Base-by-base conservation (phyloP, 2,888 invertebrate genomes). In the Rhamphomyia laevipes region DNA sequence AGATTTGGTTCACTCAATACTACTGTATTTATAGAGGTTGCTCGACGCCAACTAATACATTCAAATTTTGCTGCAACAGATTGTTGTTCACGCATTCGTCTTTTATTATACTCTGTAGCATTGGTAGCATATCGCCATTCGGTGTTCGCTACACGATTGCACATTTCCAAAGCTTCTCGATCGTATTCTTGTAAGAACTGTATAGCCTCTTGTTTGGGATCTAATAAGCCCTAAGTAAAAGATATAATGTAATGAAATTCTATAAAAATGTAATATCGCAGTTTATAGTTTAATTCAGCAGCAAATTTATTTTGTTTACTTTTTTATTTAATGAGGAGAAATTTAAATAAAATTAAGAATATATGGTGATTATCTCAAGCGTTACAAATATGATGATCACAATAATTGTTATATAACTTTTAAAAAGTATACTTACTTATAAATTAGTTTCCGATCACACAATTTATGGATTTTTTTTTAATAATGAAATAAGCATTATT, bases 91-190 rank as follows among this genome's bases (percentile, higher is more conserved):
- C 78, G 64, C 84, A 86, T 85, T 46, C 78, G 72, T 2, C 82
- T 73, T 4, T 80, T 77, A 66, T 84, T 86, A 53, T 68, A 67
- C 46, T 85, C 84, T 0, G 85, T 85, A 55, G 84, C 80, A 64
- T 86, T 86, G 7, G 85, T 86, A 9, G 82, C 81, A 61, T 82
- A 86, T 49, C 77, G 76, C 86, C 86, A 86, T 61, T 84, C 83
- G 0, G 83, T 78, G 55, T 77, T 77, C 45, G 78, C 81, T 3
- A 85, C 81, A 53, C 78, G 74, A 62, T 81, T 83, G 61, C 86
- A 86, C 76, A 82, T 81, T 43, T 76, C 75, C 1, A 82, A 77
- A 0, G 84, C 85, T 65, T 85, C 84, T 18, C 76, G 71, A 59
- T 86, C 83, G 58, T 82, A 85, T 63, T 85, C 84, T 5, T 80